Percentiles rank a stretch among this genome's conserved stretches.
phyloP scores from a whole-genome alignment of 2,113 vertebrate species.

The Phyllostomus discolor region DNA sequence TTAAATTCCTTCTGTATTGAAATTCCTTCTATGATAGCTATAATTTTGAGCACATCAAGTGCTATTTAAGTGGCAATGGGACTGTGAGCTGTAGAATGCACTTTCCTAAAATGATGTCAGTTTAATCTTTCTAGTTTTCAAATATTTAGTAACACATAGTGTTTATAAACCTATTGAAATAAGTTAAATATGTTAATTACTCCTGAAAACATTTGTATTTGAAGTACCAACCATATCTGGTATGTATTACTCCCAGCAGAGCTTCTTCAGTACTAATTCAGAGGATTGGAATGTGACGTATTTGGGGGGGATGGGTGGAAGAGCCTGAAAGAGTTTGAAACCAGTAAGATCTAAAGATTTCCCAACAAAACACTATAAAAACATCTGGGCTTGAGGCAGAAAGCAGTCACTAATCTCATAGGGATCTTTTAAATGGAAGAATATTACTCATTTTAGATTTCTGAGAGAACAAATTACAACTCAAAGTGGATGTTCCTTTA shows the following conservation, averaged over 20 bases:
- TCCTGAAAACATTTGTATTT: constrained; percentile 61
- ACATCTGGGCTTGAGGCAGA: not conserved
- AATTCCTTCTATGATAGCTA: constrained; percentile 71
- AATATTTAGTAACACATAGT: constrained; percentile 68
- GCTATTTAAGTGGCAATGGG: constrained; percentile 74
- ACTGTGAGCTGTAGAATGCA: constrained; percentile 67
- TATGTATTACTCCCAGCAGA: not conserved
- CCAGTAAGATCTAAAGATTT: not conserved
- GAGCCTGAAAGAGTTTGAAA: not conserved
- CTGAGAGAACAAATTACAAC: not conserved
- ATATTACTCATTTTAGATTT: constrained; percentile 27
- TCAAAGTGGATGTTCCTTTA: not conserved
- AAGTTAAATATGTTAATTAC: constrained; percentile 77
- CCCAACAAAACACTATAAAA: not conserved
- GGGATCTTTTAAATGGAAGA: constrained; percentile 6
- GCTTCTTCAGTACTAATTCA: not conserved
- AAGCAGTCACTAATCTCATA: not conserved
- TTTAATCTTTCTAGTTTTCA: constrained; percentile 69
- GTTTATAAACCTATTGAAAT: constrained; percentile 77
- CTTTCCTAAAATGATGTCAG: constrained; percentile 70
- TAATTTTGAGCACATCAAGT: constrained; percentile 76
- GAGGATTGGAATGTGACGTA: not conserved
- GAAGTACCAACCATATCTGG: constrained; percentile 43
- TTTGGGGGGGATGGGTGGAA: not conserved
- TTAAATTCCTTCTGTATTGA: constrained; percentile 54